Conservation (phyloP, 2,888 invertebrate genomes). For the Argyresthia goedartella region DNA sequence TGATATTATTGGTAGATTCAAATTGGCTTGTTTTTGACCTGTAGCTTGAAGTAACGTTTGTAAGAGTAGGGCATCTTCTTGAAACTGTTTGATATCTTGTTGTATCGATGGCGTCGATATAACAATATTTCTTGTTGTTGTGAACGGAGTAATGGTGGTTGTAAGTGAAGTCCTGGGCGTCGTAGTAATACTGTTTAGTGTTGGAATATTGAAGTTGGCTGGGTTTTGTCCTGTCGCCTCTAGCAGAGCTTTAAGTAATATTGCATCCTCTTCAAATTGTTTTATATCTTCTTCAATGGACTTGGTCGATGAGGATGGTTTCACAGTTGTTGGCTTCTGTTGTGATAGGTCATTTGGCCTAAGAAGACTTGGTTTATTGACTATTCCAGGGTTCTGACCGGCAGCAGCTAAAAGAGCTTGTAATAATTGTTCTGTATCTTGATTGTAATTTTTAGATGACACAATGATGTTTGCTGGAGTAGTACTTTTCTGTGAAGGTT, state of each 20-base stretch:
- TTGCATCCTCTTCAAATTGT: conserved; percentile 59
- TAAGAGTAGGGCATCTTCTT: conserved; percentile 57
- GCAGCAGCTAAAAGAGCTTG: conserved; percentile 41
- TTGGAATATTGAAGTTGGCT: conserved; percentile 35
- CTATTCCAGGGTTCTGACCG: conserved; percentile 25
- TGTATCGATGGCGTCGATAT: conserved; percentile 48
- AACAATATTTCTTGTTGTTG: conserved; percentile 23
- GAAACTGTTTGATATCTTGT: conserved; percentile 56
- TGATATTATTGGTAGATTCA: conserved; percentile 45
- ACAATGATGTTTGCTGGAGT: conserved; percentile 10
- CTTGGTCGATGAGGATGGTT: conserved; percentile 37
- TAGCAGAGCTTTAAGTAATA: conserved; percentile 38
- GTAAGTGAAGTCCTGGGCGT: conserved; percentile 14
- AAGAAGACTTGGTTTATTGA: conserved; percentile 22
- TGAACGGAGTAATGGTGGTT: conserved; percentile 14
- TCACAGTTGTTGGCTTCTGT: conserved; percentile 13
- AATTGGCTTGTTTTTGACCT: conserved; percentile 46
- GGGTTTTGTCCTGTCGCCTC: conserved; percentile 48
- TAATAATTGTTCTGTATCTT: conserved; percentile 24
- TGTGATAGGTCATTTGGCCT: conserved; percentile 7
- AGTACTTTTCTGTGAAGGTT: conserved; percentile 13
- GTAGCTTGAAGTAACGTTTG: conserved; percentile 56
- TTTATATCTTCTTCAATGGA: conserved; percentile 59
- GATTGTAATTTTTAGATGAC: conserved; percentile 3
- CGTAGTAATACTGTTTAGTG: conserved; percentile 4